Percentiles rank a stretch among this genome's conserved stretches.
Evolutionary conservation across 2,888 invertebrate genomes (phyloP).

Genomic region (Notodonta ziczac): DNA sequence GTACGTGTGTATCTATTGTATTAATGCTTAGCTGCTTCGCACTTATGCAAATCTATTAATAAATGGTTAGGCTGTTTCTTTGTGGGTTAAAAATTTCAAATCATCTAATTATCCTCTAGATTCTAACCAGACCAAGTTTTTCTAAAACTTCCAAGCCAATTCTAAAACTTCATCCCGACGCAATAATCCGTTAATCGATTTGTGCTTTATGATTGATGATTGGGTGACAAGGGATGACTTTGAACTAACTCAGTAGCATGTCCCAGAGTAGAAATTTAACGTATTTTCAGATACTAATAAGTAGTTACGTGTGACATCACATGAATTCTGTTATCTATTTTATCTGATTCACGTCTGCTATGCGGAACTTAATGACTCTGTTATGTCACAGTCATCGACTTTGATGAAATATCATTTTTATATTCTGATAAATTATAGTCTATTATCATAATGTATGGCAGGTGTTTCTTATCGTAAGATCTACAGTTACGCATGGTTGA

Average conservation of each 20-base stretch:
- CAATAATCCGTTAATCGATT: neutral
- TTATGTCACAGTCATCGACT: slow-evolving; percentile 30
- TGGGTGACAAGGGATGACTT: neutral
- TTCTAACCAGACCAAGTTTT: too few relatives aligned
- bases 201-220: slow-evolving; percentile 1
- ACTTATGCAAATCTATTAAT: neutral
- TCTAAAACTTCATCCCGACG: neutral
- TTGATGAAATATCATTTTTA: slow-evolving; percentile 22
- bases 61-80: neutral
- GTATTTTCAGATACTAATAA: neutral
- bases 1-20: neutral
- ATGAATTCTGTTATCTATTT: slow-evolving; percentile 28
- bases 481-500: slow-evolving; percentile 23
- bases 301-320: slow-evolving; percentile 14
- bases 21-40: slow-evolving; percentile 2
- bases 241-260: neutral
- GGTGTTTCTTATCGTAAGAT: slow-evolving; percentile 8
- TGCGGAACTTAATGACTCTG: slow-evolving; percentile 32
- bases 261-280: neutral
- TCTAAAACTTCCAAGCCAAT: too few relatives aligned
- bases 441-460: neutral
- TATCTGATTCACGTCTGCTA: slow-evolving; percentile 35
- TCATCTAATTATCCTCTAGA: neutral
- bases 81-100: neutral
- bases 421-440: neutral